These are phyloP conservation scores for Ennomos fuscantarius DNA, from an alignment of 2,888 invertebrate genomes.

Conservation along the genomic window DNA sequence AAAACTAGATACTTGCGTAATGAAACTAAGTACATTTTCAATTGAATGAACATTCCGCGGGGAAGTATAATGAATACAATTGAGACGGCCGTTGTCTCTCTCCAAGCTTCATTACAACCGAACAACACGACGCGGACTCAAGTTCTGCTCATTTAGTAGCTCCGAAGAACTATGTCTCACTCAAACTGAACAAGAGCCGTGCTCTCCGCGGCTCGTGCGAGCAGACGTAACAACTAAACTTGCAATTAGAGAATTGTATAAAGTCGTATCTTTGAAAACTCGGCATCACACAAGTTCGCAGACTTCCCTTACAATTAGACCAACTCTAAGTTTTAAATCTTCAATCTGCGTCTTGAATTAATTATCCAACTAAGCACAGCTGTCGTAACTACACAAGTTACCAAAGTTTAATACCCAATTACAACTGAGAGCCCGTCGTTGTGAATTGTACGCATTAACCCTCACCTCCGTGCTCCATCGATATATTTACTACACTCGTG, in stretches of 20 bases:
- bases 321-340: too few relatives aligned
- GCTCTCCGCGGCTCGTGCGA: background rate
- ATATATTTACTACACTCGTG: background rate
- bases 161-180: background rate
- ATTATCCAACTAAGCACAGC: too few relatives aligned
- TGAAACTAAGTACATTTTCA: too few relatives aligned
- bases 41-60: background rate
- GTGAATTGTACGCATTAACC: background rate
- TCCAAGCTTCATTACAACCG: too few relatives aligned
- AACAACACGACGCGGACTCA: background rate
- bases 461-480: background rate
- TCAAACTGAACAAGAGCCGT: background rate
- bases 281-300: background rate
- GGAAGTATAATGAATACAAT: background rate
- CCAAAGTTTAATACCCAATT: too few relatives aligned
- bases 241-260: slow-evolving; percentile 3
- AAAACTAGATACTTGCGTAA: too few relatives aligned
- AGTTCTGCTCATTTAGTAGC: slow-evolving; percentile 10
- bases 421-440: background rate
- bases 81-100: background rate
- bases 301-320: background rate
- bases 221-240: background rate
- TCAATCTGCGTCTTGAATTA: too few relatives aligned
- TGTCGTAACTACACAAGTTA: too few relatives aligned
- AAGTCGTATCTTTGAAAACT: slow-evolving; percentile 4